Evolutionary conservation across 1,140 invertebrate genomes (phyloP).

Genomic region (Nebria ingens): DNA sequence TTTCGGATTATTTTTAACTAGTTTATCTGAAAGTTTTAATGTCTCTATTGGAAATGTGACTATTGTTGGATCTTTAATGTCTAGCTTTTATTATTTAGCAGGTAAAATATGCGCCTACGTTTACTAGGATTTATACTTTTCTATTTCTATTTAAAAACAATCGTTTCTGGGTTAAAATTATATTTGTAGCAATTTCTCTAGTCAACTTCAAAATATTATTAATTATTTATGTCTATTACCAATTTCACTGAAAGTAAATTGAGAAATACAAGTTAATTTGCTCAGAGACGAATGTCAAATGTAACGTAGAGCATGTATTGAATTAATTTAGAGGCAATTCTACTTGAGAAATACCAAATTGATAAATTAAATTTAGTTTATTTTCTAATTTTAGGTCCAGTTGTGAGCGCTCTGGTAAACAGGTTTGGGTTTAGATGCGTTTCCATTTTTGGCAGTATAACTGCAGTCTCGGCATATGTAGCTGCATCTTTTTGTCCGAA

Average conservation of each 20-base stretch:
- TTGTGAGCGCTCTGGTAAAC: conserved; percentile 63
- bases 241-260: too few relatives aligned
- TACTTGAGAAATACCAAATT: too few relatives aligned
- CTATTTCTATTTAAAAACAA: neutral
- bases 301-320: too few relatives aligned
- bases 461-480: neutral
- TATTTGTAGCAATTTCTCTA: too few relatives aligned
- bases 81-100: conserved; percentile 59
- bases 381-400: conserved; percentile 50
- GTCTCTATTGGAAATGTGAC: conserved; percentile 44
- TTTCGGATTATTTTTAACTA: conserved; percentile 49
- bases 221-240: too few relatives aligned
- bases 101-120: conserved; percentile 38
- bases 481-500: too few relatives aligned
- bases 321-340: too few relatives aligned
- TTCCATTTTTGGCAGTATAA: conserved; percentile 48
- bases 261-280: too few relatives aligned
- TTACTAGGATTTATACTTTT: neutral
- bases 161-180: too few relatives aligned
- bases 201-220: too few relatives aligned
- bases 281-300: too few relatives aligned
- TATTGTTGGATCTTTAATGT: conserved; percentile 51
- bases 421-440: conserved; percentile 62
- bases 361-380: too few relatives aligned
- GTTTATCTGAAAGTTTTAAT: conserved; percentile 44